Evolutionary conservation across 2,797 vertebrate species (phyloP), one percentile per base, ranked within the genome.

Genomic region (Trichosurus vulpecula): DNA sequence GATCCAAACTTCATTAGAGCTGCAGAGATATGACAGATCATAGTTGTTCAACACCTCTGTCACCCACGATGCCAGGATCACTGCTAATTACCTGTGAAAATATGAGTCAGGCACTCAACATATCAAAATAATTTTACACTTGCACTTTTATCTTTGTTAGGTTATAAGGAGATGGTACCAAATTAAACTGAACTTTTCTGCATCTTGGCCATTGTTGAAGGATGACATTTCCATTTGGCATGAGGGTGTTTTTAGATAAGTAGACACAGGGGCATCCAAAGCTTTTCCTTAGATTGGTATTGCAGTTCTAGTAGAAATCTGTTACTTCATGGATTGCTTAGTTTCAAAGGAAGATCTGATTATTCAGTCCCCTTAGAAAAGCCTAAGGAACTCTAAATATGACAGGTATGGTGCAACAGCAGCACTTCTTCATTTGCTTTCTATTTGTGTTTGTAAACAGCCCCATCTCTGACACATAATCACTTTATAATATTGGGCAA

Each of bases 131-230:
- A 93, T 93, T 97, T 56, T 52, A 61, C 14, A 66, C 87, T 93
- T 95, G 27, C 6, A 52, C 9, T 4, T 92, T 95, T 54, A 58
- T 96, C 90, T 97, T 94, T 13, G 90, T 96, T 95, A 93, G 14
- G 29, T 93, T 95, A 54, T 2, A 89, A 66, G 66, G 16, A 95
- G 3, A 94, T 41, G 66, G 56, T 35, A 90, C 0, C 54, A 94
- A 96, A 95, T 95, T 97, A 94, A 97, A 95, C 91, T 94, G 87
- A 95, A 22, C 6, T 96, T 96, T 94, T 19, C 0, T 92, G 41
- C 6, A 87, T 91, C 27, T 56, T 54, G 27, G 25, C 29, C 2
- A 93, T 19, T 58, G 87, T 87, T 41, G n/a, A 52, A 94, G 58
- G 93, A 14, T 55, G 90, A 6, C 55, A 27, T 94, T 95, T 53